Conservation (phyloP, 1,140 invertebrate species). For the Meteorus sp. region DNA sequence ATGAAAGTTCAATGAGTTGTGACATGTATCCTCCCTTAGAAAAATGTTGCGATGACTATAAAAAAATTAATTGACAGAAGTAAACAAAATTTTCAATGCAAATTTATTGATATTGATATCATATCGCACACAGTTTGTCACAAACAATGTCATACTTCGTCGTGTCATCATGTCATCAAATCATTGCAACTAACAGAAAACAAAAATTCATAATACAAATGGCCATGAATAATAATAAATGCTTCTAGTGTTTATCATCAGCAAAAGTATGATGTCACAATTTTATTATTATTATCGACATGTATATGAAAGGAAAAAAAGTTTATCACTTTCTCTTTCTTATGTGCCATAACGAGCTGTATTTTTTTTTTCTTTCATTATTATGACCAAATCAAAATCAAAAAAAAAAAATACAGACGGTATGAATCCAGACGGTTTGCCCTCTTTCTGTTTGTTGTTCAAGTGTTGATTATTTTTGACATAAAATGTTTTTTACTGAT, state of each 20-base stretch:
- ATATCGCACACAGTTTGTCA: too few species aligned
- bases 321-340: conserved; percentile 4
- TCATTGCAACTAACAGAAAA: not conserved
- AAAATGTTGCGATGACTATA: too few species aligned
- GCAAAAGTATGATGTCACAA: not conserved
- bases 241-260: conserved; percentile 4
- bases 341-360: conserved; percentile 21
- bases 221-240: not conserved
- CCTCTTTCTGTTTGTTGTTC: not conserved
- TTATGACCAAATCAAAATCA: not conserved
- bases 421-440: not conserved
- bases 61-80: too few species aligned
- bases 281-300: too few species aligned
- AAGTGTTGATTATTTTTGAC: not conserved
- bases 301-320: too few species aligned
- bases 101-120: too few species aligned
- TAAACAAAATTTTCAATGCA: too few species aligned
- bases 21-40: too few species aligned
- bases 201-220: not conserved
- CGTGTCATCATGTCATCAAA: too few species aligned
- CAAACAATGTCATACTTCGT: too few species aligned
- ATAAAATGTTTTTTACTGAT: conserved; percentile 23
- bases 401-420: too few species aligned
- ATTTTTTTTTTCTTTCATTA: not conserved
- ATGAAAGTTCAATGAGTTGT: too few species aligned